phyloP scores from a whole-genome alignment of 2,113 vertebrate genomes.

The Dipodomys ordii region DNA sequence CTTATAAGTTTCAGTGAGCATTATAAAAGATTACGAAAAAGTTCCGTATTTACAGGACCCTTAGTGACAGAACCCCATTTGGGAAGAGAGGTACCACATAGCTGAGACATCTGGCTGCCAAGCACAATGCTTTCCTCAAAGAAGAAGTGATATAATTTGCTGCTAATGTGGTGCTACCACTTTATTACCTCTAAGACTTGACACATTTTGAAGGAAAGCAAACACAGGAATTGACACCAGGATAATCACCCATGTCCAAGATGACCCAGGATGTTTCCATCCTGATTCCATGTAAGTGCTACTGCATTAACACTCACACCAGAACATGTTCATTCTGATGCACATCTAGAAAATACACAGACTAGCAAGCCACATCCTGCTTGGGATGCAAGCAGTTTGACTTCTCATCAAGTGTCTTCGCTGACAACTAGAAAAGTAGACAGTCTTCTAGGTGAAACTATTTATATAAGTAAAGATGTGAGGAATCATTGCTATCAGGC shows the following conservation, averaged over 20 bases:
- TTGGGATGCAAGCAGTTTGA: not conserved
- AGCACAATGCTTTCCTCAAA: not conserved
- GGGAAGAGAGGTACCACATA: not conserved
- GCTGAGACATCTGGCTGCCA: not conserved
- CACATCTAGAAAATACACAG: not conserved
- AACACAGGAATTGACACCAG: not conserved
- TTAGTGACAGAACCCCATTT: not conserved
- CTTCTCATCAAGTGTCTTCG: too few relatives aligned
- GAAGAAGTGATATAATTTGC: not conserved
- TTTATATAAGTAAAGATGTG: not conserved
- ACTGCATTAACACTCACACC: not conserved
- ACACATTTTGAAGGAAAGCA: not conserved
- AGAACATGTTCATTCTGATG: too few relatives aligned
- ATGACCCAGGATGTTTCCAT: not conserved
- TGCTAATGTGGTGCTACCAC: not conserved
- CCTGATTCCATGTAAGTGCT: not conserved
- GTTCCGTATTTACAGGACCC: not conserved
- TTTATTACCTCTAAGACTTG: not conserved
- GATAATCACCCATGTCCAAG: not conserved
- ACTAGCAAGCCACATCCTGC: not conserved
- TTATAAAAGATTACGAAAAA: not conserved
- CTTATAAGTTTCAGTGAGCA: not conserved
- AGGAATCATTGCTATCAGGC: not conserved
- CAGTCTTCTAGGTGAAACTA: not conserved
- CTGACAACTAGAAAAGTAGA: not conserved